phyloP scores from a whole-genome alignment of 2,888 invertebrate genomes.

The Nomada fabriciana region DNA sequence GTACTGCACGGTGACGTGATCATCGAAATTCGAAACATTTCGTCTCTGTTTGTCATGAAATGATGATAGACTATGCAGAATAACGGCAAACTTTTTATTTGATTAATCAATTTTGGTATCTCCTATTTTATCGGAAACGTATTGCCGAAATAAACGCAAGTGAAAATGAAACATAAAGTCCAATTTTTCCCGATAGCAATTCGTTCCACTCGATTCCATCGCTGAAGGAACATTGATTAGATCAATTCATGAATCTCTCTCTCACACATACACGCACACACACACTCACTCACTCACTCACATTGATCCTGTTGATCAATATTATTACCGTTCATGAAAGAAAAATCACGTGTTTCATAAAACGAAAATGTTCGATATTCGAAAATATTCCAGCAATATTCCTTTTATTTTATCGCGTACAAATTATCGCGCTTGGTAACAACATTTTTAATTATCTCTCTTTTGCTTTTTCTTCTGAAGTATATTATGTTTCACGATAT shows the following conservation, averaged over 20 bases:
- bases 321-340: background rate
- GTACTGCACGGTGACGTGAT: background rate
- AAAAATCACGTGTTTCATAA: background rate
- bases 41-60: background rate
- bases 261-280: no score
- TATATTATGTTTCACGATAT: no score
- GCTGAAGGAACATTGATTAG: background rate
- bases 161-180: background rate
- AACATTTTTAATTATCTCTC: no score
- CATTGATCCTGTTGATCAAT: background rate
- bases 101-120: conserved; percentile 1
- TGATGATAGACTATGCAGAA: background rate
- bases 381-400: no score
- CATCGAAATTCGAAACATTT: background rate
- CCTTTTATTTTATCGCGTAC: no score
- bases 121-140: background rate
- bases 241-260: background rate
- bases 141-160: background rate
- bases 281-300: background rate
- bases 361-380: no score
- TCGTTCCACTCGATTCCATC: background rate
- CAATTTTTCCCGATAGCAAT: conserved; percentile 1
- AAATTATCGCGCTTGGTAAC: background rate
- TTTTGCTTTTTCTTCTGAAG: no score
- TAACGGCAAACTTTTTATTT: background rate